Evolutionary conservation across 1,140 invertebrate genomes (phyloP), one percentile per base, ranked within the genome.

Genomic region (Popillia japonica): DNA sequence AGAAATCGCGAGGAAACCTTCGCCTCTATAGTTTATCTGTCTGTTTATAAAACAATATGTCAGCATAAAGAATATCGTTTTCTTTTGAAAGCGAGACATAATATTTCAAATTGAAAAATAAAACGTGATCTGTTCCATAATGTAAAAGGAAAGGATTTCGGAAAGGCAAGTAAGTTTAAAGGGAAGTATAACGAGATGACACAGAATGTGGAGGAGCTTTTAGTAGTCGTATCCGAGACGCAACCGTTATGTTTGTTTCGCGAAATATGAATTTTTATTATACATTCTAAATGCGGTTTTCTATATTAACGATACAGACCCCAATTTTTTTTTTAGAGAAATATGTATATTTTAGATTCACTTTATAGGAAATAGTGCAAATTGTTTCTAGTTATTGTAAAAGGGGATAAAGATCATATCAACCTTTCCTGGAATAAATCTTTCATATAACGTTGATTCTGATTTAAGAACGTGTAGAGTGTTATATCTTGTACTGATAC

Each of bases 31-130:
- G 48, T 55, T 55, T 55, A 55, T 55, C 48, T 55, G 48, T 55
- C 48, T 55, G 48, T 55, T 55, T 55, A 55, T 55, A 55, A 55
- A 55, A 55, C 48, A 55, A 55, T 44, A 44, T 55, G 48, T 55
- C 48, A n/a, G 48, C 17, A 55, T 55, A 55, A 55, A 55, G 48
- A 55, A 55, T 55, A 55, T 55, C 48, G 48, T 6, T 55, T 55
- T 55, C 48, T 55, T 55, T 55, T 55, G 48, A 55, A 17, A 55
- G 17, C 48, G 48, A 55, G 48, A 55, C 48, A 55, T 55, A 55
- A 55, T 55, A 55, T n/a, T 17, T 55, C 48, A 55, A 55, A 55
- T 55, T 55, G 48, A 55, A 55, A 55, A 55, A 55, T 55, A 55
- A 55, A 55, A 55, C 48, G 48, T 17, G 48, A 55, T 14, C 48